Base-by-base conservation (phyloP, 1,140 invertebrate genomes). In the Latrodectus geometricus region DNA sequence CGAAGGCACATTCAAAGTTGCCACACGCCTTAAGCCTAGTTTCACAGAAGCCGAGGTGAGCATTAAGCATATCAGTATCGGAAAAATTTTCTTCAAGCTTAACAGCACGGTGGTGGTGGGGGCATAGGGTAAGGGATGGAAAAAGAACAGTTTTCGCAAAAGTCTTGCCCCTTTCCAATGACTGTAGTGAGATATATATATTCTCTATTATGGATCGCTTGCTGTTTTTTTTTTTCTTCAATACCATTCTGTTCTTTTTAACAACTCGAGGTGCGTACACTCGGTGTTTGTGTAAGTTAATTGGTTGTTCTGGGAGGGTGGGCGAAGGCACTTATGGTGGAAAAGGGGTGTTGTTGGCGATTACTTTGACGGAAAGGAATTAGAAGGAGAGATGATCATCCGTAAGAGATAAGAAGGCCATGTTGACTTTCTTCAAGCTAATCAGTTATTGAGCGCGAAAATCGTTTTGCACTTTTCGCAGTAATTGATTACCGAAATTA, bases 401-500 rank as follows among this genome's bases (percentile, higher is more conserved):
- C 17, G 14, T 20, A 54, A 21, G 70, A 66, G 82, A 84, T 84
- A 84, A 84, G 56, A 65, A 61, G 77, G 52, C 12, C 14, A n/a
- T 84, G 82, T 84, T 84, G 82, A 84, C 82, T 84, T 68, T 84
- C 20, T 52, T 70, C 17, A 21, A 68, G 73, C 69, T 84, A 84
- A 84, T 84, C 82, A 84, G 72, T 76, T 84, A 84, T 84, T 61
- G 82, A 84, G 52, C 73, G 77, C 49, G 9, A 78, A 79, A 68
- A 48, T 56, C 54, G 21, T 56, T 49, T 72, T 23, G 9, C 70
- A 49, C 21, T 20, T 48, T 15, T 48, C 23, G 23, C 2, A 35
- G 82, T 84, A 84, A 84, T 84, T 84, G 82, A 84, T 84, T 84
- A 76, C 82, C 82, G 82, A 76, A 84, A 84, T 84, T 84, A 84